Evolutionary conservation across 1,140 invertebrate genomes (phyloP), one percentile per base, ranked within the genome.

Genomic region (Drosophila ercepeae): DNA sequence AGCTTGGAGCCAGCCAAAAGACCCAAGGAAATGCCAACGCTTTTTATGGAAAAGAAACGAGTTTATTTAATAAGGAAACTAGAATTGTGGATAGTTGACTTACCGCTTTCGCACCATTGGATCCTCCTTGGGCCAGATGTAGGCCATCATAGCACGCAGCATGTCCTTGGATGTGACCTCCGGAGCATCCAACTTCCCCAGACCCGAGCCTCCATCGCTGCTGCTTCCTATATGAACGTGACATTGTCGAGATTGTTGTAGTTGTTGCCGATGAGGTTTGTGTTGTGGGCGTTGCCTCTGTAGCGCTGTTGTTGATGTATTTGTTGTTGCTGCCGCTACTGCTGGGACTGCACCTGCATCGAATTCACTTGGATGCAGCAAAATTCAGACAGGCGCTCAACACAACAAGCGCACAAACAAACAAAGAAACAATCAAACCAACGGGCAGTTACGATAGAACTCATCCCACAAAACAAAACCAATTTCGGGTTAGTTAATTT

Each of bases 81-180:
- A 29, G 1, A 16, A 19, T 27, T 1, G 9, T 0, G 11, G 1
- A 16, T 21, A 29, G 4, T 7, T 7, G 7, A 45, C 63, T 63
- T 13, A 90, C 82, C 82, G 63, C 39, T 91, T 90, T 4, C 84
- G 71, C 25, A 89, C 79, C 4, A 90, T 52, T 3, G 78, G 67
- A 89, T 91, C 89, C 52, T 93, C 96, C 93, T 96, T 96, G 23
- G 99, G 99, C 99, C 99, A 99, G 59, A 99, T 96, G 92, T 99
- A 98, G 39, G 94, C 93, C 74, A 98, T 90, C 96, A 99, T 98
- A 44, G 95, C 95, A 71, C 94, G 94, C 1, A 99, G 88, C 95
- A 99, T 98, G 75, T 98, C 94, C 69, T 92, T 91, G 14, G 94
- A 94, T 2, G 94, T 95, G 14, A 98, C 94, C 39, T 93, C 89